These are phyloP conservation scores for Antrozous pallidus DNA, from an alignment of 2,797 vertebrate species.

Conservation along the genomic window DNA sequence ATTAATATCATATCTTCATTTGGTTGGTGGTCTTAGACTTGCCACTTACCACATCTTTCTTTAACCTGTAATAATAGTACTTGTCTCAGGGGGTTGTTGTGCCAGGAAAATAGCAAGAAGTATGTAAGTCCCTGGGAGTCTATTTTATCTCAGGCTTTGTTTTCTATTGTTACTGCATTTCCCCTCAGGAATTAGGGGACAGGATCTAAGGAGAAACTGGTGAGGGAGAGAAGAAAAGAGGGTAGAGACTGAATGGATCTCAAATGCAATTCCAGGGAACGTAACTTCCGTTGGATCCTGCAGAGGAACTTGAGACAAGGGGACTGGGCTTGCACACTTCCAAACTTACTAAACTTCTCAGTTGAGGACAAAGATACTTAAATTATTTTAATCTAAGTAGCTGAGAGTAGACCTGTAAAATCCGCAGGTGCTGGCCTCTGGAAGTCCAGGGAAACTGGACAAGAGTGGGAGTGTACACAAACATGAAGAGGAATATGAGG, in stretches of 20 bases:
- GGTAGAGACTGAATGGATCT: not conserved
- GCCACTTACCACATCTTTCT: not conserved
- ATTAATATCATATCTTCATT: not conserved
- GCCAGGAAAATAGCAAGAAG: not conserved
- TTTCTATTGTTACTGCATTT: not conserved
- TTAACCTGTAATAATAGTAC: not conserved
- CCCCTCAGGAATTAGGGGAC: not conserved
- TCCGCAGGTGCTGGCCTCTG: not conserved
- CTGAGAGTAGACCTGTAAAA: not conserved
- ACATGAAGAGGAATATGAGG: not conserved
- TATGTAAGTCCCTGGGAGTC: not conserved
- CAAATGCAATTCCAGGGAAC: not conserved
- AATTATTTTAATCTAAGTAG: not conserved
- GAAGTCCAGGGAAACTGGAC: not conserved
- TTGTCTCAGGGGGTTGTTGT: not conserved
- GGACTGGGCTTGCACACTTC: not conserved
- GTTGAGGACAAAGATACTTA: not conserved
- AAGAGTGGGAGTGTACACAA: not conserved
- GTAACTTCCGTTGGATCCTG: not conserved
- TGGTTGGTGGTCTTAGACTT: not conserved
- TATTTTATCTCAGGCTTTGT: not conserved
- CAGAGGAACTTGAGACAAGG: not conserved
- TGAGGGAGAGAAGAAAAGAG: not conserved
- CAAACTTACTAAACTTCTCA: not conserved
- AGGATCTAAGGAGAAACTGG: not conserved